Percentiles rank a stretch among this genome's conserved stretches.
These are phyloP conservation scores for Apocrypta bakeri DNA, from an alignment of 1,140 invertebrate genomes.

Conservation along the genomic window DNA sequence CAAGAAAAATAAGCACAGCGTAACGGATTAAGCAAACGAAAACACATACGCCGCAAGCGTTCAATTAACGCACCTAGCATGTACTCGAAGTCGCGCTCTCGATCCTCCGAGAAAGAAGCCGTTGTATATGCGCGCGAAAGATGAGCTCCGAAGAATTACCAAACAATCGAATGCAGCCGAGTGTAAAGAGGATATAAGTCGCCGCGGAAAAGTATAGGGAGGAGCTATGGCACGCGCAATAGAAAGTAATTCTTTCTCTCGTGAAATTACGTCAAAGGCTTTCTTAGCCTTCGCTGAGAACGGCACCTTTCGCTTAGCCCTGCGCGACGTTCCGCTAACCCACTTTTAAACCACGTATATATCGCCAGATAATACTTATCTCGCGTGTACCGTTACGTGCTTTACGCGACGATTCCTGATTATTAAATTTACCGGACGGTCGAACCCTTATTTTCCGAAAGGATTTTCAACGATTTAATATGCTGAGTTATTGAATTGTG, in stretches of 20 bases:
- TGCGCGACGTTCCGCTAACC: slow-evolving; percentile 41
- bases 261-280: slow-evolving; percentile 44
- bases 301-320: slow-evolving; percentile 57
- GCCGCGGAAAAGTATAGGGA: background rate
- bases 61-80: no score
- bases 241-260: slow-evolving; percentile 42
- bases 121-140: background rate
- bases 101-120: background rate
- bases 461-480: no score
- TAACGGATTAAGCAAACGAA: background rate
- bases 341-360: slow-evolving; percentile 10
- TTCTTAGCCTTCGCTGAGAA: slow-evolving; percentile 47
- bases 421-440: slow-evolving; percentile 29
- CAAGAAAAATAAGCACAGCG: background rate
- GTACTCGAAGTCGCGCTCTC: no score
- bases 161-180: slow-evolving; percentile 44
- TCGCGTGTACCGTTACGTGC: background rate
- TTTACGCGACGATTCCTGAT: slow-evolving; percentile 8
- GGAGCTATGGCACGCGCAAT: background rate
- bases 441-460: no score
- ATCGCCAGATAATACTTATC: slow-evolving; percentile 36
- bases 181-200: background rate
- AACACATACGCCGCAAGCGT: no score
- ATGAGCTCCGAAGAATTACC: slow-evolving; percentile 28
- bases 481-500: no score